Conservation (phyloP, 2,113 vertebrate species). For the Jaculus jaculus region DNA sequence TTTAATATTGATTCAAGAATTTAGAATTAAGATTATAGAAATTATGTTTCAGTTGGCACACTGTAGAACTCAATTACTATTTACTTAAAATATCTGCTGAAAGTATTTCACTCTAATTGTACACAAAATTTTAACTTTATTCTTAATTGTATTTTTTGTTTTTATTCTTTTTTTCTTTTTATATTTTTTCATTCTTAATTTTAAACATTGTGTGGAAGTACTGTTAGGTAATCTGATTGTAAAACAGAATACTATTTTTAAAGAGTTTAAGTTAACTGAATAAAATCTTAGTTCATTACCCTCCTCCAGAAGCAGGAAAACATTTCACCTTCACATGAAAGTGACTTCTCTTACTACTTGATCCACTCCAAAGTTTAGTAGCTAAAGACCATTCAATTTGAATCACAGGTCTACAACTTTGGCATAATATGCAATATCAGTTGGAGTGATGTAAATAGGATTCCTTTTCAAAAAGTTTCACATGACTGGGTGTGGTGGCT, state of each 20-base stretch:
- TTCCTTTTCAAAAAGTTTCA: too few species aligned
- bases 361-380: neutral
- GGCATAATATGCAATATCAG: neutral
- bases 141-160: neutral
- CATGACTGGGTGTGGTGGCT: too few species aligned
- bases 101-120: neutral
- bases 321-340: neutral
- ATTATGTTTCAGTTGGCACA: neutral
- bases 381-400: neutral
- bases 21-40: conserved; percentile 15
- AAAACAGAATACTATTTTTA: conserved; percentile 11
- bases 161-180: too few species aligned
- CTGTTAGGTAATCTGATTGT: neutral
- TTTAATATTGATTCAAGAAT: neutral
- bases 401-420: neutral
- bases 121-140: neutral
- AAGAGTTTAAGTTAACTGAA: neutral
- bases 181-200: neutral
- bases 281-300: conserved; percentile 1
- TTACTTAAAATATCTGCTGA: neutral
- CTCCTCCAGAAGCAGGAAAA: neutral
- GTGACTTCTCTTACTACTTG: neutral
- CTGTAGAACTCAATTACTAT: neutral
- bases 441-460: neutral
- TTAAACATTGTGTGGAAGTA: neutral